phyloP scores from a whole-genome alignment of 2,888 invertebrate genomes.

The Aphrophora alni region DNA sequence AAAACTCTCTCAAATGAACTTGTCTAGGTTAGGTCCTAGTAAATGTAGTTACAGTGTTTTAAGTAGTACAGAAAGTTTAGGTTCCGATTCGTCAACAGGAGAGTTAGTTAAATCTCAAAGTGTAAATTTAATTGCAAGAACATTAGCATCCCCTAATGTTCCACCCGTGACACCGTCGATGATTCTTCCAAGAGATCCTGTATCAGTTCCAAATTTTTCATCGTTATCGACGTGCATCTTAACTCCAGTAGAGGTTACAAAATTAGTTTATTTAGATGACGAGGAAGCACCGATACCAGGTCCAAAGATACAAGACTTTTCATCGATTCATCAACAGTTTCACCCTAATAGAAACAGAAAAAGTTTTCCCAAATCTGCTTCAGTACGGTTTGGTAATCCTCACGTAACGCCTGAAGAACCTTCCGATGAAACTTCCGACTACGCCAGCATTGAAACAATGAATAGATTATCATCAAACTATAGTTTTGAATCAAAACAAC shows the following conservation, averaged over 20 bases:
- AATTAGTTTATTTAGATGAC: constrained; percentile 73
- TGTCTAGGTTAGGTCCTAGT: constrained; percentile 66
- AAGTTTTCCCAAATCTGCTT: constrained; percentile 61
- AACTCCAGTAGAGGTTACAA: constrained; percentile 71
- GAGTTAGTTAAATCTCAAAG: constrained; percentile 62
- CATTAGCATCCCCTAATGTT: constrained; percentile 56
- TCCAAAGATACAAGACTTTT: constrained; percentile 55
- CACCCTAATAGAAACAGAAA: constrained; percentile 57
- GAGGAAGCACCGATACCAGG: constrained; percentile 61
- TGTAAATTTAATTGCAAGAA: constrained; percentile 57
- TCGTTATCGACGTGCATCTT: constrained; percentile 61
- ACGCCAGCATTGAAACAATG: constrained; percentile 73
- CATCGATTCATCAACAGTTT: constrained; percentile 62
- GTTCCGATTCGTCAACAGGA: constrained; percentile 69
- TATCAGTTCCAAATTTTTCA: constrained; percentile 77
- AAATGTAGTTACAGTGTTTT: constrained; percentile 76
- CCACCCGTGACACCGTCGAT: constrained; percentile 49
- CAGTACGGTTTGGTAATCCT: constrained; percentile 63
- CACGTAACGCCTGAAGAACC: constrained; percentile 49
- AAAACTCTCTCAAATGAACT: constrained; percentile 73
- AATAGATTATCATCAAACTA: constrained; percentile 61
- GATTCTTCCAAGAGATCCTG: constrained; percentile 64
- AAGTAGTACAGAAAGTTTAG: constrained; percentile 55
- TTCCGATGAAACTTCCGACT: constrained; percentile 71
- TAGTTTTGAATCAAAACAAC: constrained; percentile 31